phyloP scores from a whole-genome alignment of 2,888 invertebrate genomes.

The Corbicula japonica region DNA sequence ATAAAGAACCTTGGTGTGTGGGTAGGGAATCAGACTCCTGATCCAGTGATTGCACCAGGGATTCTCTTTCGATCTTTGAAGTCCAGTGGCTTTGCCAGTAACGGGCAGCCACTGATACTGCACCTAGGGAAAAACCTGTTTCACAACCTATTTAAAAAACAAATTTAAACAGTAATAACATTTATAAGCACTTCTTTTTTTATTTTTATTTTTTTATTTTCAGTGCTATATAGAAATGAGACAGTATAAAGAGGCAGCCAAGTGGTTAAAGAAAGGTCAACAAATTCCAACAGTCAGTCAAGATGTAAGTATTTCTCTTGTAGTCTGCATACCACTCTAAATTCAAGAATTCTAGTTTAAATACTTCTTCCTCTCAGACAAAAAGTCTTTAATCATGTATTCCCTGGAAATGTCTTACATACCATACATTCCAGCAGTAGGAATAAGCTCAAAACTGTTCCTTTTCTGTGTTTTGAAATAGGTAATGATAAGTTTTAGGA shows the following conservation, averaged over 20 bases:
- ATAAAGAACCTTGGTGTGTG: no score
- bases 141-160: no score
- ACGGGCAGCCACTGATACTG: no score
- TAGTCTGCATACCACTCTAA: no score
- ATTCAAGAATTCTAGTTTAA: background rate
- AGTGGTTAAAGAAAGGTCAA: conserved; percentile 79
- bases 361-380: background rate
- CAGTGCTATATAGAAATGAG: conserved; percentile 82
- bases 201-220: conserved; percentile 20
- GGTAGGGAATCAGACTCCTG: no score
- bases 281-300: conserved; percentile 70
- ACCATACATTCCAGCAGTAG: background rate
- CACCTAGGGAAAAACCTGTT: no score
- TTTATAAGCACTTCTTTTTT: background rate
- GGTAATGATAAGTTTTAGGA: background rate
- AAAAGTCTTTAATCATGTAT: background rate
- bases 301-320: conserved; percentile 79
- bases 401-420: background rate
- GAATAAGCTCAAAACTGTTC: background rate
- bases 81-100: no score
- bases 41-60: no score
- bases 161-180: background rate
- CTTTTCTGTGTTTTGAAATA: background rate
- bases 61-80: no score
- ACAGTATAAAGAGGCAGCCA: conserved; percentile 76